A percentile compares a stretch with the other conserved stretches of the same genome.
Evolutionary conservation across 2,888 invertebrate species (phyloP).

Genomic region (Catocala sponsa): DNA sequence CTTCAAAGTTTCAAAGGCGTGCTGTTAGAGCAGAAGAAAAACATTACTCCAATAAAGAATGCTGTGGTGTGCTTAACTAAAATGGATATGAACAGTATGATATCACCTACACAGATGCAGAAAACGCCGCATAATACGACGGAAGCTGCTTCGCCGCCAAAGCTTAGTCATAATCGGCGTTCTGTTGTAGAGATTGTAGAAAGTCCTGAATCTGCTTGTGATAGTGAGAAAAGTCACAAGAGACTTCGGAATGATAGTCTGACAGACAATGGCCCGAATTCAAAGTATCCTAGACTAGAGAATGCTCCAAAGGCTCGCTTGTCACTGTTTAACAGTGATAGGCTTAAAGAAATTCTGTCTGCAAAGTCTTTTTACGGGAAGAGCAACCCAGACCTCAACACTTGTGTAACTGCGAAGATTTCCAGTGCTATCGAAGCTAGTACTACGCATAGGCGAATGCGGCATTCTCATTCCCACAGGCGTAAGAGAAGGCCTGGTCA

Average conservation of each 20-base stretch:
- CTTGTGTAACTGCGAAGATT: conserved; percentile 67
- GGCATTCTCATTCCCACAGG: conserved; percentile 64
- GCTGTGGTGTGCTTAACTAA: conserved; percentile 74
- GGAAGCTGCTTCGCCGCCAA: conserved; percentile 77
- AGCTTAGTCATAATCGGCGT: conserved; percentile 72
- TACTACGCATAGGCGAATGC: conserved; percentile 61
- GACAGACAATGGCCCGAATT: conserved; percentile 67
- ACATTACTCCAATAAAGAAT: conserved; percentile 68
- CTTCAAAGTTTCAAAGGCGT: conserved; percentile 78
- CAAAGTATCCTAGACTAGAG: conserved; percentile 76
- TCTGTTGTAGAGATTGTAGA: conserved; percentile 73
- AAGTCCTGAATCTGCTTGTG: conserved; percentile 76
- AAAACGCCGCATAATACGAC: conserved; percentile 80
- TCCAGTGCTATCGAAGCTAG: conserved; percentile 72
- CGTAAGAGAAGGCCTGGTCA: conserved; percentile 83
- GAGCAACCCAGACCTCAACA: conserved; percentile 75
- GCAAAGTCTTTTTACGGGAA: conserved; percentile 88
- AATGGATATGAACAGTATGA: conserved; percentile 69
- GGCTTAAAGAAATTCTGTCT: conserved; percentile 82
- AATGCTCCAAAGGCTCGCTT: conserved; percentile 78
- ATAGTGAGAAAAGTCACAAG: conserved; percentile 78
- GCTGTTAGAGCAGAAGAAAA: conserved; percentile 75
- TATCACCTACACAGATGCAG: conserved; percentile 78
- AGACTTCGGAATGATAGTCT: conserved; percentile 74
- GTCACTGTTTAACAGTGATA: conserved; percentile 79